phyloP scores from a whole-genome alignment of 2,797 vertebrate species.

The Sphenopsis melanotis region DNA sequence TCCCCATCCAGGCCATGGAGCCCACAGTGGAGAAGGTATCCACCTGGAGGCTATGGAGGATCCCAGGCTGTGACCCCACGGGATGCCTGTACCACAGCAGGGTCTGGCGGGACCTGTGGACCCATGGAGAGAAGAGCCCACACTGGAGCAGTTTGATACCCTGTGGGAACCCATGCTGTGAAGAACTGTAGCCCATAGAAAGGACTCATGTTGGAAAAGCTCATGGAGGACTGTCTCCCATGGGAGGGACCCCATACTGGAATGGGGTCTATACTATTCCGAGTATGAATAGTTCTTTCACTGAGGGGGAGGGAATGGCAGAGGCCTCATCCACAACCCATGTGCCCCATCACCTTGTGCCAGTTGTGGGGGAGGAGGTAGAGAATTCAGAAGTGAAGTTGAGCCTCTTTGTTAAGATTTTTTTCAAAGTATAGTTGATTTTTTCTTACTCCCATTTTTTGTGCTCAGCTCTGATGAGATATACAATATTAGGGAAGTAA shows the following conservation, averaged over 20 bases:
- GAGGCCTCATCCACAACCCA: background rate
- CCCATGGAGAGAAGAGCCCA: background rate
- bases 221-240: background rate
- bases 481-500: background rate
- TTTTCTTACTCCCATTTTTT: background rate
- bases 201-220: background rate
- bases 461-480: background rate
- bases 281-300: background rate
- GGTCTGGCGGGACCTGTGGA: background rate
- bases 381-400: background rate
- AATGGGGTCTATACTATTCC: no score
- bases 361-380: rapidly evolving
- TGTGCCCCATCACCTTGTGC: background rate
- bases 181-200: background rate
- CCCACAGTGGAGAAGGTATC: background rate
- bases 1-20: background rate
- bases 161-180: background rate
- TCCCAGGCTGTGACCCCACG: rapidly evolving
- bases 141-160: background rate
- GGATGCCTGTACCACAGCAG: rapidly evolving
- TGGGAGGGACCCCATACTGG: background rate
- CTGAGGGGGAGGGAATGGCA: background rate
- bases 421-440: background rate
- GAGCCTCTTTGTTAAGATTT: background rate
- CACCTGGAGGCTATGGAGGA: background rate